A percentile compares a stretch with the other conserved stretches of the same genome.
These are phyloP conservation scores for Stomorhina lunata DNA, from an alignment of 2,888 invertebrate species.

Conservation along the genomic window DNA sequence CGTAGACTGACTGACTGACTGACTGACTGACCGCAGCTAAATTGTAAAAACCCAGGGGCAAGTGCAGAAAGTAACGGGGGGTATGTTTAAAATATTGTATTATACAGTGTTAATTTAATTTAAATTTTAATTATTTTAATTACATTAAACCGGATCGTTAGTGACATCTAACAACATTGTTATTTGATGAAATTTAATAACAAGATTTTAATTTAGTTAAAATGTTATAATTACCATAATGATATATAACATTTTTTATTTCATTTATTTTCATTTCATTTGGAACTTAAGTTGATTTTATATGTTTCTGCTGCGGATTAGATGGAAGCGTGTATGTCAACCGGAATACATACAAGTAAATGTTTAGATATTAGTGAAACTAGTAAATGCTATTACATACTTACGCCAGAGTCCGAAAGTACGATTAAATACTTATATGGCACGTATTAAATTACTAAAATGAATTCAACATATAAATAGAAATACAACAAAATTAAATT, in stretches of 20 bases:
- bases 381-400: conserved; percentile 17
- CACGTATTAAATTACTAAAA: conserved; percentile 52
- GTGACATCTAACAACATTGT: conserved; percentile 54
- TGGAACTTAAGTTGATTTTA: background rate
- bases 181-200: conserved; percentile 65
- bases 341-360: background rate
- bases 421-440: conserved; percentile 33
- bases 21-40: background rate
- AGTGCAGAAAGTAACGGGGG: background rate
- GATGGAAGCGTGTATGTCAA: background rate
- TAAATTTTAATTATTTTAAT: conserved; percentile 65
- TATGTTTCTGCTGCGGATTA: background rate
- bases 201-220: conserved; percentile 62
- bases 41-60: background rate
- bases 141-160: conserved; percentile 62
- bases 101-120: conserved; percentile 59
- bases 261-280: conserved; percentile 10
- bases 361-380: background rate
- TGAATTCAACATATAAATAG: conserved; percentile 3
- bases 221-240: conserved; percentile 65
- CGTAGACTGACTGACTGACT: no score
- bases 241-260: conserved; percentile 54
- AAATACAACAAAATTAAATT: background rate
- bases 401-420: conserved; percentile 6
- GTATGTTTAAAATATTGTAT: conserved; percentile 36